phyloP scores from a whole-genome alignment of 2,113 vertebrate genomes.

The Ptilonorhynchus violaceus region DNA sequence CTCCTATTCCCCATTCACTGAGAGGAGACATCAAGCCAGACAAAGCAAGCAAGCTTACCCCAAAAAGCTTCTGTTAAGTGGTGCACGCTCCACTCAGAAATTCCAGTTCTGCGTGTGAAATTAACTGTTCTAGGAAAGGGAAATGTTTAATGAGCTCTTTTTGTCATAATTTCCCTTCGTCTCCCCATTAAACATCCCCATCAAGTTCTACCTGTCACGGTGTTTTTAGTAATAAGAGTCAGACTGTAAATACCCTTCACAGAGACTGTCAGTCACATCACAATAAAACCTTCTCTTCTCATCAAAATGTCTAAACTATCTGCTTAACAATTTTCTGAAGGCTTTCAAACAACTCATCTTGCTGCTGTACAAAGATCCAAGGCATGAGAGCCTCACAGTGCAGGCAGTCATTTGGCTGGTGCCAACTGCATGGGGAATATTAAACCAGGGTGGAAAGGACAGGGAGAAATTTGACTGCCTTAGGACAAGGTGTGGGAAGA shows the following conservation, averaged over 20 bases:
- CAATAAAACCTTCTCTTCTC: conserved; percentile 58
- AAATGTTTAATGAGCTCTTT: conserved; percentile 46
- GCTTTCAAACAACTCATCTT: conserved; percentile 47
- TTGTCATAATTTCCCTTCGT: conserved; percentile 19
- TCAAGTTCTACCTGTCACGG: conserved; percentile 63
- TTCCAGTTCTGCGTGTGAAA: background rate
- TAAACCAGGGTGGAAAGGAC: background rate
- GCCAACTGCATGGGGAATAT: background rate
- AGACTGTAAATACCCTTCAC: conserved; percentile 61
- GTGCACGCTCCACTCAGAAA: background rate
- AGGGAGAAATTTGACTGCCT: background rate
- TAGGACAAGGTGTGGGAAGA: background rate
- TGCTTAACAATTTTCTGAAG: conserved; percentile 53
- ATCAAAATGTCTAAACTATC: conserved; percentile 51
- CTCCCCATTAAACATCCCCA: conserved; percentile 36
- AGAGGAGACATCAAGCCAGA: background rate
- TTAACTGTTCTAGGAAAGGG: conserved; percentile 15
- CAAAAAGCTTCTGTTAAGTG: background rate
- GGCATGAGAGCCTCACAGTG: background rate
- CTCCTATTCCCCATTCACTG: background rate
- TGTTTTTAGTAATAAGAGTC: conserved; percentile 56
- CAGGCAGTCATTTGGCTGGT: background rate
- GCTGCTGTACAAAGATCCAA: background rate
- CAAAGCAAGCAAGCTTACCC: background rate
- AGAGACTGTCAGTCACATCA: conserved; percentile 62